Evolutionary conservation across 2,888 invertebrate genomes (phyloP).

Genomic region (Idaea dimidiata): DNA sequence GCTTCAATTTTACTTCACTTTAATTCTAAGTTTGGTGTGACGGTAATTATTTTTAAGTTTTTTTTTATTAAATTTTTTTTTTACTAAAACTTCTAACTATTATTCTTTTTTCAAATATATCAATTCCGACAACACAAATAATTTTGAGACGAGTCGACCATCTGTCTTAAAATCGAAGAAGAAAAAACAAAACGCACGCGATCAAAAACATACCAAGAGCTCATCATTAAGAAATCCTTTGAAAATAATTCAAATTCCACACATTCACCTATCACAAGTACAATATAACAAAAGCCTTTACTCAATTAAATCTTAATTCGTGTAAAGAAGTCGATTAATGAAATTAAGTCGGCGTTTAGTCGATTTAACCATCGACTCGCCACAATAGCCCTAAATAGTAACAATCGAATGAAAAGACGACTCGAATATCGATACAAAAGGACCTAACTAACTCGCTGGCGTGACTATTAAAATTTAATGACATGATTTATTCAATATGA

Average conservation of each 20-base stretch:
- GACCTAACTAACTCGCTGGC: conserved; percentile 75
- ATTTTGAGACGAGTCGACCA: background rate
- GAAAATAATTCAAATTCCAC: conserved; percentile 67
- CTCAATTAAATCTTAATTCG: conserved; percentile 80
- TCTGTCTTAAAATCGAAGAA: conserved; percentile 19
- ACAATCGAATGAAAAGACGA: conserved; percentile 74
- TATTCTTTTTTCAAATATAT: no score
- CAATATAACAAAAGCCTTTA: conserved; percentile 59
- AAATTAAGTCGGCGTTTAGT: conserved; percentile 79
- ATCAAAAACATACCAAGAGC: conserved; percentile 54
- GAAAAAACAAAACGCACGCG: conserved; percentile 52
- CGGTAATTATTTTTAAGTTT: no score
- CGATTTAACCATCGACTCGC: conserved; percentile 67
- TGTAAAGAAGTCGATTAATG: conserved; percentile 79
- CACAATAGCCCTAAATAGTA: conserved; percentile 75
- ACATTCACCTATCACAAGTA: conserved; percentile 54
- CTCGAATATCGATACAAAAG: conserved; percentile 64
- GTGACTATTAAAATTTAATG: conserved; percentile 81
- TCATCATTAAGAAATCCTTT: conserved; percentile 63
- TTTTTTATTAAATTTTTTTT: no score
- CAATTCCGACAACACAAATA: no score
- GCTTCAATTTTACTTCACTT: no score
- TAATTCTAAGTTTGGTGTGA: no score
- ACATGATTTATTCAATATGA: conserved; percentile 74
- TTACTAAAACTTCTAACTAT: no score